Evolutionary conservation across 2,888 invertebrate genomes (phyloP).

Genomic region (Galerucella nymphaeae): DNA sequence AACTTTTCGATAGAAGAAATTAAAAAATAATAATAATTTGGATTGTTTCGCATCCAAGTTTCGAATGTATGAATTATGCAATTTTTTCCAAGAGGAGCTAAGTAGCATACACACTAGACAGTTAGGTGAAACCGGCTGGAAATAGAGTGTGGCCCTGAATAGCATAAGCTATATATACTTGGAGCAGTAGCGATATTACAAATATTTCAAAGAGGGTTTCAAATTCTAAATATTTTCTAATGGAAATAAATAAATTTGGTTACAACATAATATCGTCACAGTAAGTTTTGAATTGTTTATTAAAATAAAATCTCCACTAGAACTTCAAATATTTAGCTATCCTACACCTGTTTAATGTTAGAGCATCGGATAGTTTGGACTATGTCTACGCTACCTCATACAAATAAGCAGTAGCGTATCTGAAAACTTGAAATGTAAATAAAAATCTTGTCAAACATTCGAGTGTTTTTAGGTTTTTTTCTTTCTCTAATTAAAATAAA

Average conservation of each 20-base stretch:
- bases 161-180: constrained; percentile 55
- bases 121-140: constrained; percentile 57
- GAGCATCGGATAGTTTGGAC: not conserved
- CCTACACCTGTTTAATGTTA: not conserved
- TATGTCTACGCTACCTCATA: not conserved
- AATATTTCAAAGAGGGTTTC: constrained; percentile 14
- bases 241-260: too few relatives aligned
- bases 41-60: not conserved
- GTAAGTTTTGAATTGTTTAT: too few relatives aligned
- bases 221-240: not conserved
- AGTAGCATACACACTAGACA: constrained; percentile 51
- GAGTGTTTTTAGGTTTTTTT: not conserved
- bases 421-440: constrained; percentile 31
- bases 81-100: constrained; percentile 5
- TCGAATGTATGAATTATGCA: constrained; percentile 5
- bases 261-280: too few relatives aligned
- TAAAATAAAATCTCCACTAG: not conserved
- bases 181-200: constrained; percentile 16
- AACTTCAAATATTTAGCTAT: not conserved
- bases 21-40: too few relatives aligned
- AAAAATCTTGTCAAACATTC: constrained; percentile 19
- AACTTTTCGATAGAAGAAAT: too few relatives aligned
- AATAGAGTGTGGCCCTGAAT: constrained; percentile 58
- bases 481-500: constrained; percentile 15
- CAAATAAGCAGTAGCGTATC: constrained; percentile 34